Base-by-base conservation (phyloP, 2,888 invertebrate genomes). In the Sinotaia quadrata region DNA sequence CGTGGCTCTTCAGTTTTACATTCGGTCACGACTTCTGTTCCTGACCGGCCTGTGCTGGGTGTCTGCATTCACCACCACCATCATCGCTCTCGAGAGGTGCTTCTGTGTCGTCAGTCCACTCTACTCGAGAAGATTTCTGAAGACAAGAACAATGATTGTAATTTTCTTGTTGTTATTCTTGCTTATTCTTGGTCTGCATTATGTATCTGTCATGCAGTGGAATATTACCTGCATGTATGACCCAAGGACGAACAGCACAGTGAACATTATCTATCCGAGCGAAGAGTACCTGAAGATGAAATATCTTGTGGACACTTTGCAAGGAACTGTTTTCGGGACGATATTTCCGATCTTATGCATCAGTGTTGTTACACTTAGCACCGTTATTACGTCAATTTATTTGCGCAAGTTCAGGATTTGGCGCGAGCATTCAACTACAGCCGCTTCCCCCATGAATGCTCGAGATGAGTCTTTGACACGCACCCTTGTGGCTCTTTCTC, bases 401-500 rank as follows among this genome's bases (percentile, higher is more conserved):
- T 29, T 56, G 2, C 31, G 21, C 4, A 31, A 56, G 8, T 18
- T 56, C 33, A 29, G 33, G 33, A 34, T 34, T 4, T 56, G 56
- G 56, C 56, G 56, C 12, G 56, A 56, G n/a, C 31, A 33, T 18
- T 18, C 56, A 8, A 34, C 56, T 10, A 5, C 34, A 5, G 56
- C 21, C 8, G 18, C 56, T 10, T 10, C n/a, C n/a, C 4, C 33
- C n/a, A n/a, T n/a, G n/a, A n/a, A n/a, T 18, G 56, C 29, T n/a
- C 56, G 56, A 34, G 56, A 56, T 34, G 56, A 34, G 8, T 18
- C 56, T 33, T 24, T 56, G n/a, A 56, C 56, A 12, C 31, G 56
- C n/a, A 56, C 34, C 33, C 34, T 56, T 33, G 34, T 56, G 31
- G 56, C 33, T 29, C 21, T n/a, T 15, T 56, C 56, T 0, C 0